Evolutionary conservation across 1,140 invertebrate genomes (phyloP), one percentile per base, ranked within the genome.

Genomic region (Amyelois transitella): DNA sequence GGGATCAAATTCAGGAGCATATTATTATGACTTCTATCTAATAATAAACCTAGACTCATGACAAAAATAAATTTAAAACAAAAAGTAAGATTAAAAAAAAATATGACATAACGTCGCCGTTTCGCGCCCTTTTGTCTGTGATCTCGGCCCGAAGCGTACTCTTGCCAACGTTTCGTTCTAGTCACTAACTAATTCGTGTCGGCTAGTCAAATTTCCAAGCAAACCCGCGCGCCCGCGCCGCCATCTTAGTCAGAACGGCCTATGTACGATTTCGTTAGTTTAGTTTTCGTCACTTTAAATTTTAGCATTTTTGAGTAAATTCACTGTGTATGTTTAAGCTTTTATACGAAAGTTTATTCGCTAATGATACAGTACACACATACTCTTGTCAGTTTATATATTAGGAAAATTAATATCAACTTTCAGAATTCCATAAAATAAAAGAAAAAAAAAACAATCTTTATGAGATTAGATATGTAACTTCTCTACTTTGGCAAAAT

Each of bases 161-260:
- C 82, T 86, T 86, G 82, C 82, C 83, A 86, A 73, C 69, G 72
- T 80, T 75, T 83, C 80, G 76, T 83, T 86, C 83, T 86, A 86
- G 83, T 86, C 83, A 86, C 67, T 86, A 73, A 69, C 72, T 81
- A 73, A 78, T 81, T 82, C 73, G 75, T 82, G 78, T 81, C 73
- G 82, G 82, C 82, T 83, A 86, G 81, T 85, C 81, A 85, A 81
- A 76, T 77, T 75, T 38, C 44, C 54, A 58, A 59, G 63, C 55
- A 6, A 43, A 53, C 8, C 28, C 19, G 24, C 55, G 55, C 59
- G 44, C 51, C 32, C 32, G 20, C 49, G 10, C 45, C 51, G 43
- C 59, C 50, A 59, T 45, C 77, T 84, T 81, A 84, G 81, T 84
- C 81, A 84, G 70, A 75, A 73, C 81, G 83, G 83, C 83, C 82